Evolutionary conservation across 2,888 invertebrate genomes (phyloP).

Genomic region (Lycia hirtaria): DNA sequence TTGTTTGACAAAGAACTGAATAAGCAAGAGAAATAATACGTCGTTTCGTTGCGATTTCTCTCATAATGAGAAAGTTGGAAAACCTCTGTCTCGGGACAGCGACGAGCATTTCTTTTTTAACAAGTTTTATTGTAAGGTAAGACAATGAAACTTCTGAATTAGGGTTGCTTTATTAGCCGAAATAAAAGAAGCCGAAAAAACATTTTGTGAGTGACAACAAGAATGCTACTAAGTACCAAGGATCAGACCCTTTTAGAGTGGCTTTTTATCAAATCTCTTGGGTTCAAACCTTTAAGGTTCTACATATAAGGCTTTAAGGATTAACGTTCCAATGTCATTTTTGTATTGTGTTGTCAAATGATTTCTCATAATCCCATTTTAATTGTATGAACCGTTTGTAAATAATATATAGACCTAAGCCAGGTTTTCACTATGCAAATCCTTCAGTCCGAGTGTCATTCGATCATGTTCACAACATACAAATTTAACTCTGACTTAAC

Average conservation of each 20-base stretch:
- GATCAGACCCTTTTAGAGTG: constrained; percentile 35
- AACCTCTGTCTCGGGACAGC: constrained; percentile 40
- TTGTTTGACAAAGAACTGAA: constrained; percentile 25
- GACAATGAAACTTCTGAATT: constrained; percentile 57
- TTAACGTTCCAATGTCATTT: neutral
- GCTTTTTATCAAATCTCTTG: constrained; percentile 7
- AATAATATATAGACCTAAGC: constrained; percentile 39
- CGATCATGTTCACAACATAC: too few relatives aligned
- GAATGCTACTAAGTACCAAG: constrained; percentile 41
- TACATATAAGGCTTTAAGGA: neutral
- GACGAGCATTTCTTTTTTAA: constrained; percentile 40
- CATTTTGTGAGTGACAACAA: constrained; percentile 46
- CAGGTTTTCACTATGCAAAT: too few relatives aligned
- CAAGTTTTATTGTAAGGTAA: constrained; percentile 47
- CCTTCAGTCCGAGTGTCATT: too few relatives aligned
- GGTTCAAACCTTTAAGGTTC: neutral
- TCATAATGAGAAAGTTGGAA: constrained; percentile 42
- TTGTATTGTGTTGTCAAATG: neutral
- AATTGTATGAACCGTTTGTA: constrained; percentile 36
- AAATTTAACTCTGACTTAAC: too few relatives aligned
- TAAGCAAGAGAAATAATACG: constrained; percentile 23
- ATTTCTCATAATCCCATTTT: too few relatives aligned
- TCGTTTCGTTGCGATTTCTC: constrained; percentile 26
- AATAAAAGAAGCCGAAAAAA: constrained; percentile 47
- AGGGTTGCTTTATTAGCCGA: constrained; percentile 51